Base-by-base conservation (phyloP, 2,888 invertebrate genomes). In the Gonocerus acuteangulatus region DNA sequence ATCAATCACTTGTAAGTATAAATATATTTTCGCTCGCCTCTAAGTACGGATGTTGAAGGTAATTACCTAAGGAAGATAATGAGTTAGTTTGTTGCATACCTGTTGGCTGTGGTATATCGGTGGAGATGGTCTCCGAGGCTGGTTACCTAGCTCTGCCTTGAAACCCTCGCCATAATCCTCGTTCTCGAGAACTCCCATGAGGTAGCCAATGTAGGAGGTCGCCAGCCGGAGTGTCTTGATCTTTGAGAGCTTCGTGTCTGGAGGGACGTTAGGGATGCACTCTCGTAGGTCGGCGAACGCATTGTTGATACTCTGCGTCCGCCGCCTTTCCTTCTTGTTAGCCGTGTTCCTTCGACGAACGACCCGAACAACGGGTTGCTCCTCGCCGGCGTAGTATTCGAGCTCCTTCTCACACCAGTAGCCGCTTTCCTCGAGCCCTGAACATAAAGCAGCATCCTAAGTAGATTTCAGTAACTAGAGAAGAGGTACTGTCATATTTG, bases 241-340 rank as follows among this genome's bases (percentile, higher is more conserved):
- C 83, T 93, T 82, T 62, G 79, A 80, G 62, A 79, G 75, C 75
- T 95, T 96, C 0, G 95, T 96, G 72, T 96, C 95, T 0, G 90
- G 86, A 0, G 95, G 95, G 1, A 96, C 95, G 71, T 95, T 95
- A 0, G 96, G 96, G 69, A 96, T 96, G 74, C 94, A 91, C 66
- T 94, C 93, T 13, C 95, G 76, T 1, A 96, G 78, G 70, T 92
- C 90, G 0, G 92, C 87, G 73, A 95, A 96, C 0, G 95, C 95
- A 54, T 89, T 92, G 75, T 96, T 96, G 66, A 96, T 96, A 68
- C 90, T 92, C 73, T 91, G 89, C 0, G 95, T 96, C 56, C 95
- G 78, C 67, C 94, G 76, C 9, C 95, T 75, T 73, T 96, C 95
- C 73, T 96, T 96, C 76, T 93, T 93, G 74, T 95, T 95, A 16